Base-by-base conservation (phyloP, 2,113 vertebrate genomes). In the Lophochroa leadbeateri region DNA sequence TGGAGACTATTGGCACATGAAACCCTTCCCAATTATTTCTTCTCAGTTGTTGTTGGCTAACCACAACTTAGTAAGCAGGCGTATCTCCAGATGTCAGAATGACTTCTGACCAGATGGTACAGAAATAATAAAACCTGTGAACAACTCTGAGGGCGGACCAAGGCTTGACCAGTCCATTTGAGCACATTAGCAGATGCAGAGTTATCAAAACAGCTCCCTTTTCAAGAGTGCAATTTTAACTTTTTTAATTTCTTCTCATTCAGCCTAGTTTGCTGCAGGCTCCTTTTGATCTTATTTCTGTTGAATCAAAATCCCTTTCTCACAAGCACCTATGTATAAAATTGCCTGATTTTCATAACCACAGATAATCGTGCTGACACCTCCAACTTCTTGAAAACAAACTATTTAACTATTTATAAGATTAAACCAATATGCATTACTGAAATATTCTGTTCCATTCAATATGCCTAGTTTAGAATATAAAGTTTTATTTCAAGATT, bases 81-180 rank as follows among this genome's bases (percentile, higher is more conserved):
- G 46, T 27, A 18, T 43, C 35, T 93, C 85, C 82, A 86, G 85
- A 64, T 70, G 49, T 83, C n/a, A 77, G 10, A 85, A 39, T 6
- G 35, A 88, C 31, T 31, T 92, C 82, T 60, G 93, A 88, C 46
- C 92, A 96, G 90, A 96, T 86, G 92, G 82, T 39, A 31, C 44
- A 81, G 55, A 92, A 93, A 93, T 86, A 92, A 88, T 50, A 69
- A 94, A 93, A 92, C 21, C 57, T 89, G 57, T n/a, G 57, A 49
- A 86, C 53, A 86, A 55, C 64, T 94, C 71, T 57, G 43, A 81
- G 64, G 68, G 76, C 29, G 90, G 76, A 74, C 13, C 6, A 6
- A 77, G 29, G 63, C 31, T 90, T 81, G 68, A 86, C 55, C 0
- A 0, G 61, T 90, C 29, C 79, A 81, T 77, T 80, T 55, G 43